phyloP scores from a whole-genome alignment of 2,797 vertebrate genomes.

The Pseudochirops corinnae region DNA sequence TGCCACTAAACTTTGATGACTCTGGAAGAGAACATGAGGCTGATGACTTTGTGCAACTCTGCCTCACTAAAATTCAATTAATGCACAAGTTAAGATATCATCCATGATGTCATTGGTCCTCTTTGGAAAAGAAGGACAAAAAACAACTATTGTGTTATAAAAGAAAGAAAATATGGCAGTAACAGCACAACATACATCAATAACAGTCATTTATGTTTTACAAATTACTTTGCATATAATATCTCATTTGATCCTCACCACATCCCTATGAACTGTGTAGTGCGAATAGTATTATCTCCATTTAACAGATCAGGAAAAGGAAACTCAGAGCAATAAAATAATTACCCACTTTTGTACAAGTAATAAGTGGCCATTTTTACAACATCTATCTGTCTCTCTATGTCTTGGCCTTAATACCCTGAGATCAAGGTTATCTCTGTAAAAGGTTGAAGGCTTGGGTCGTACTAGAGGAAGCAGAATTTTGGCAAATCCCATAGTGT shows the following conservation, averaged over 20 bases:
- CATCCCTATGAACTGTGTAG: background rate
- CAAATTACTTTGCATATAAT: background rate
- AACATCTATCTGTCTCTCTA: background rate
- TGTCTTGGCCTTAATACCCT: background rate
- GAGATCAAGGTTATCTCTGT: background rate
- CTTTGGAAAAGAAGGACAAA: background rate
- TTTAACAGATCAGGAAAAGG: background rate
- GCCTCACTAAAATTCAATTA: background rate
- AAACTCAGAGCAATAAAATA: background rate
- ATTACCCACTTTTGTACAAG: background rate
- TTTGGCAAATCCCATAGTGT: background rate
- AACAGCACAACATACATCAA: background rate
- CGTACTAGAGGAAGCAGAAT: background rate
- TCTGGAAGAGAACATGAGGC: background rate
- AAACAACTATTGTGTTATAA: background rate
- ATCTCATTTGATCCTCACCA: background rate
- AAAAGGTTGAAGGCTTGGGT: background rate
- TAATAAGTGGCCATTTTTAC: background rate
- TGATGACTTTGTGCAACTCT: background rate
- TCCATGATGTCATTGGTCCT: background rate
- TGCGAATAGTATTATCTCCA: background rate
- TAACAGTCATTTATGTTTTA: background rate
- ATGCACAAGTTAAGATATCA: background rate
- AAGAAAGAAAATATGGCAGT: background rate
- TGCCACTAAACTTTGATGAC: background rate